Conservation (phyloP, 2,113 vertebrate genomes). For the Lagopus leucura region DNA sequence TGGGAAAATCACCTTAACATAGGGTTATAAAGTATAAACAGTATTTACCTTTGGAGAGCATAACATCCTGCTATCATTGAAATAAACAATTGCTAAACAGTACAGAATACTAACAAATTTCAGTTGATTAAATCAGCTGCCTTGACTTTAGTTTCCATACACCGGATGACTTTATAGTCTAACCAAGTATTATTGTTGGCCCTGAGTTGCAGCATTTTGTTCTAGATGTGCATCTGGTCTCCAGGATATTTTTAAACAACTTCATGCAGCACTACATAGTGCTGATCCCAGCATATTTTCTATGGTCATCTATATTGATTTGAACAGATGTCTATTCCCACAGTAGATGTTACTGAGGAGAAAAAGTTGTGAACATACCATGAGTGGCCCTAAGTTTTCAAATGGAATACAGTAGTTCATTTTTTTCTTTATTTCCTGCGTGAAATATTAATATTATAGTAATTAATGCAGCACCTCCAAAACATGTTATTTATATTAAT, state of each 20-base stretch:
- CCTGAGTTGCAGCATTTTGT: background rate
- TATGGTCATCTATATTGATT: background rate
- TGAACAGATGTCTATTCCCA: background rate
- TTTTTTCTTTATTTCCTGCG: background rate
- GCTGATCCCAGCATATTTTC: background rate
- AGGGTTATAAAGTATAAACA: background rate
- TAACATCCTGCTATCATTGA: background rate
- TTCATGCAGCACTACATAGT: background rate
- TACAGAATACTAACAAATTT: background rate
- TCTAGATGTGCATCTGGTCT: background rate
- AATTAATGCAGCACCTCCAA: background rate
- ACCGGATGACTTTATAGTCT: background rate
- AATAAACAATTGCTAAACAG: background rate
- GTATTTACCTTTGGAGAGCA: background rate
- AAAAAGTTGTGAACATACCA: background rate
- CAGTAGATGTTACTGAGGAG: background rate
- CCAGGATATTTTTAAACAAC: background rate
- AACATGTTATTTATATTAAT: background rate
- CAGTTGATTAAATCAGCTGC: background rate
- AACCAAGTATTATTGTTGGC: background rate
- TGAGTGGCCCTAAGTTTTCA: background rate
- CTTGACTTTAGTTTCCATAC: background rate
- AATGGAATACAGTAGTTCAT: background rate
- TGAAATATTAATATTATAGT: background rate
- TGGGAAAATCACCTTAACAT: background rate